phyloP scores from a whole-genome alignment of 2,113 vertebrate species.

The Thamnaconus septentrionalis region DNA sequence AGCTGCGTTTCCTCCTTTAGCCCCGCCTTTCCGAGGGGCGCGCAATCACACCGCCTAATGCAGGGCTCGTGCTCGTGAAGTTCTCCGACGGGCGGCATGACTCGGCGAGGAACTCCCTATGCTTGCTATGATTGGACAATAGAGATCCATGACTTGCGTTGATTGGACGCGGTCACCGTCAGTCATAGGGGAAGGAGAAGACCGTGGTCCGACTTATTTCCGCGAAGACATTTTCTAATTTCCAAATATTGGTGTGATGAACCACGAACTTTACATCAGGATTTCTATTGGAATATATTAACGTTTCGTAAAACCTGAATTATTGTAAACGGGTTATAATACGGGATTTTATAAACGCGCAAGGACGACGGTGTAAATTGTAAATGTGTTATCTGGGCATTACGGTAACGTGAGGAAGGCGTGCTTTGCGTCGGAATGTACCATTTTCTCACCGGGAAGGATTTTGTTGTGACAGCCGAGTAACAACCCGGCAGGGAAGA shows the following conservation, averaged over 20 bases:
- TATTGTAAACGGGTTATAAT: neutral
- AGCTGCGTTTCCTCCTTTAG: neutral
- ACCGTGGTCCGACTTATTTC: neutral
- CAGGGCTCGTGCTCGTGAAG: too few relatives aligned
- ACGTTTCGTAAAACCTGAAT: too few relatives aligned
- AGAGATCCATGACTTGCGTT: neutral
- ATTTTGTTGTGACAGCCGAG: conserved; percentile 68
- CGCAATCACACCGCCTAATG: too few relatives aligned
- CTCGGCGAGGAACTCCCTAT: too few relatives aligned
- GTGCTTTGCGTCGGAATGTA: conserved; percentile 57
- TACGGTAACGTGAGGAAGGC: conserved; percentile 30
- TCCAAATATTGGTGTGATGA: too few relatives aligned
- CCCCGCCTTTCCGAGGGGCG: neutral
- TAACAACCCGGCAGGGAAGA: conserved; percentile 57
- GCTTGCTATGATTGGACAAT: conserved; percentile 38
- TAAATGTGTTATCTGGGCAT: neutral
- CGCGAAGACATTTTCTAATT: too few relatives aligned
- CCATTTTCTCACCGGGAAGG: conserved; percentile 53
- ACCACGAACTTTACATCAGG: too few relatives aligned
- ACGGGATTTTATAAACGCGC: neutral
- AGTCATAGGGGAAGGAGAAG: conserved; percentile 37
- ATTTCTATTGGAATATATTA: too few relatives aligned
- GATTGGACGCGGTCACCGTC: conserved; percentile 19
- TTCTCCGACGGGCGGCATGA: too few relatives aligned
- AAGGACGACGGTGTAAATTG: too few relatives aligned